Conservation (phyloP, 1,140 invertebrate species). For the Zophobas morio region DNA sequence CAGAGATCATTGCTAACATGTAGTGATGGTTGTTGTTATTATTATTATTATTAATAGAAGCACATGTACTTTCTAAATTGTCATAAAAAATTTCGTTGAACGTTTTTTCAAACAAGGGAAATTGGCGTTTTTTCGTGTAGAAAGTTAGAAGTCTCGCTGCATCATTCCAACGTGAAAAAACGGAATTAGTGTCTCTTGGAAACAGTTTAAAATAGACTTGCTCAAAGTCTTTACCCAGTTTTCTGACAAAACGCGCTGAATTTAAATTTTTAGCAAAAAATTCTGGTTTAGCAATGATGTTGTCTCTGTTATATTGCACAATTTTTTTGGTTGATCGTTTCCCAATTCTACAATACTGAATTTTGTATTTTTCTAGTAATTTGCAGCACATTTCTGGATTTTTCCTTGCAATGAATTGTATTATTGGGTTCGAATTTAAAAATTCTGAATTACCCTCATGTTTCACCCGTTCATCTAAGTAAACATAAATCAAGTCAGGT, state of each 20-base stretch:
- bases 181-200: not conserved
- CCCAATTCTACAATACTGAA: not conserved
- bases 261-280: not conserved
- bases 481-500: constrained; percentile 5
- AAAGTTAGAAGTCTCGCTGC: not conserved
- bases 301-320: not conserved
- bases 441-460: not conserved
- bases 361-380: not conserved
- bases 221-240: not conserved
- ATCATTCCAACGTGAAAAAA: not conserved
- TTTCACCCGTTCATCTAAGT: not conserved
- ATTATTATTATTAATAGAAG: too few species aligned
- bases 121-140: not conserved
- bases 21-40: not conserved
- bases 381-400: not conserved
- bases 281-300: not conserved
- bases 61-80: not conserved
- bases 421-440: not conserved
- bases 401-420: not conserved
- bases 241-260: not conserved
- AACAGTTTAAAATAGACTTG: not conserved
- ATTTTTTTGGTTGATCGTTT: constrained; percentile 2
- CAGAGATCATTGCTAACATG: not conserved
- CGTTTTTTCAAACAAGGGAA: not conserved
- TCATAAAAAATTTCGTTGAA: not conserved